These are phyloP conservation scores for Falco columbarius DNA, from an alignment of 2,797 vertebrate genomes.

Conservation along the genomic window DNA sequence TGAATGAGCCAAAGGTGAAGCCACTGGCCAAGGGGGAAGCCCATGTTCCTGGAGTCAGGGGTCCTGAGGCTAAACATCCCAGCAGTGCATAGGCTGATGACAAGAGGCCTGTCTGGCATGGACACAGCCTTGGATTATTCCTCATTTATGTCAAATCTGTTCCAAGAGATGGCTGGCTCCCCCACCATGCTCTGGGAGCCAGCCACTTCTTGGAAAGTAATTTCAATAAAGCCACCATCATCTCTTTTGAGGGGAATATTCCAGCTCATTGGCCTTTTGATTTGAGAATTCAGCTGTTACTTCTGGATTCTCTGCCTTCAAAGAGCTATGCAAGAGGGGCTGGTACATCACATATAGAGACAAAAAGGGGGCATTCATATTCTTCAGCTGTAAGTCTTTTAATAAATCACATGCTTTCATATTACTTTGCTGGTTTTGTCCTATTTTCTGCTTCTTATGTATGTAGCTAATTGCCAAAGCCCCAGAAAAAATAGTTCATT, in stretches of 20 bases:
- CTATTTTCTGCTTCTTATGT: conserved; percentile 46
- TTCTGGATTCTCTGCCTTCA: conserved; percentile 43
- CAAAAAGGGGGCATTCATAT: conserved; percentile 6
- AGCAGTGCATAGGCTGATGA: accelerated
- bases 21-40: neutral
- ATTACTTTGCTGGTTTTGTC: neutral
- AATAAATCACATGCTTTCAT: neutral
- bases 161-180: conserved; percentile 40
- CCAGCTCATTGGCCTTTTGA: conserved; percentile 40
- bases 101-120: neutral
- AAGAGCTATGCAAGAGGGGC: neutral
- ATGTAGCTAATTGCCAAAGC: neutral
- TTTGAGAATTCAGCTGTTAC: conserved; percentile 57
- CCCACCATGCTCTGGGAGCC: neutral
- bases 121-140: neutral
- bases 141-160: conserved; percentile 7
- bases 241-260: conserved; percentile 44
- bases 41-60: neutral
- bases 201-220: conserved; percentile 1
- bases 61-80: neutral
- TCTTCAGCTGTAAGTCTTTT: conserved; percentile 50
- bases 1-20: neutral
- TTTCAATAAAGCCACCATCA: conserved; percentile 19
- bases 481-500: conserved; percentile 27
- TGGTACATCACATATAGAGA: neutral